These are phyloP conservation scores for Sphaerophoria rueppellii DNA, from an alignment of 2,888 invertebrate species.

Conservation along the genomic window DNA sequence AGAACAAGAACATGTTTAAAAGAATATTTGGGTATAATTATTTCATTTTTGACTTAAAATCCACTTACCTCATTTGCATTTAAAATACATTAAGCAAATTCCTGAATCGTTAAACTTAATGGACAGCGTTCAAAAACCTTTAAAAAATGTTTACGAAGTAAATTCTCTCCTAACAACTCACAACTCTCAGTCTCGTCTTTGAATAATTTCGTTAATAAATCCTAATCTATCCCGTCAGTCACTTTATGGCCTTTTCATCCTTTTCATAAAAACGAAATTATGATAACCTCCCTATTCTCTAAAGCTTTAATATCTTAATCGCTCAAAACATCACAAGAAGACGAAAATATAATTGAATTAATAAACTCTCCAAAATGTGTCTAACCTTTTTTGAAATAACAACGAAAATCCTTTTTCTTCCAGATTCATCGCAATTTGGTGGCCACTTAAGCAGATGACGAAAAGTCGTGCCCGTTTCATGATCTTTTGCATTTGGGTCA, in stretches of 20 bases:
- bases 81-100: background rate
- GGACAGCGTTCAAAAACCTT: background rate
- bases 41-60: too few relatives aligned
- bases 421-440: conserved; percentile 98
- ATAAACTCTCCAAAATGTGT: background rate
- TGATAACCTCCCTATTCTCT: background rate
- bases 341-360: conserved; percentile 23
- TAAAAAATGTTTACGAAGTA: background rate
- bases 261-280: conserved; percentile 4
- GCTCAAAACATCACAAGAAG: background rate
- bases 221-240: background rate
- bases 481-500: conserved; percentile 95
- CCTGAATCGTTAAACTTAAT: background rate
- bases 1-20: too few relatives aligned
- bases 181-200: background rate
- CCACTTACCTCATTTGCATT: background rate
- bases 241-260: conserved; percentile 6
- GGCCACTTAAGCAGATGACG: conserved; percentile 95
- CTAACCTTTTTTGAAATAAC: background rate
- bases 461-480: conserved; percentile 93
- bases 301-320: background rate
- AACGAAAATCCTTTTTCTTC: conserved; percentile 79
- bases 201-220: conserved; percentile 24
- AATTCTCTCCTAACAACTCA: background rate
- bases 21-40: too few relatives aligned